phyloP scores from a whole-genome alignment of 2,888 invertebrate species.

The Cordylochernes scorpioides region DNA sequence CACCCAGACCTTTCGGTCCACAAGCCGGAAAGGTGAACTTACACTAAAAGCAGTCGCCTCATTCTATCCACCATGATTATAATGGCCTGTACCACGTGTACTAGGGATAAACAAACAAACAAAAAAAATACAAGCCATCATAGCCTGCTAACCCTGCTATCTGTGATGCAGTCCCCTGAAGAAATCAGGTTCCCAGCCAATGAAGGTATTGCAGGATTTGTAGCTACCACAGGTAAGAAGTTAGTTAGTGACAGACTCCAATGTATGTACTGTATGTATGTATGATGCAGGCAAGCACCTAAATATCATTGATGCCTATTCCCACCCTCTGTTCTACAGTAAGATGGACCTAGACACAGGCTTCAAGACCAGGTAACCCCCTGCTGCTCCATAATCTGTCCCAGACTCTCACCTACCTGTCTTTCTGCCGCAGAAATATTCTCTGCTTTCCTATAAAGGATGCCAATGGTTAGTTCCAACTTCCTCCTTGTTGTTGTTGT shows the following conservation, averaged over 20 bases:
- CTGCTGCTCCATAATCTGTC: background rate
- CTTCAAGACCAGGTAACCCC: slow-evolving; percentile 35
- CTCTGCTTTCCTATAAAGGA: slow-evolving; percentile 60
- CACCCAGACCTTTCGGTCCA: too few relatives aligned
- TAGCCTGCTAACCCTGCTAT: too few relatives aligned
- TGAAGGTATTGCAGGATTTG: slow-evolving; percentile 44
- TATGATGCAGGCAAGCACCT: slow-evolving; percentile 33
- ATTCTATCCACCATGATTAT: too few relatives aligned
- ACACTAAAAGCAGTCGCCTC: too few relatives aligned
- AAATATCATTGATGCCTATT: slow-evolving; percentile 42
- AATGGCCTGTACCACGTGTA: too few relatives aligned
- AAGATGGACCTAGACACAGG: slow-evolving; percentile 45
- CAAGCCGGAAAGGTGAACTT: too few relatives aligned
- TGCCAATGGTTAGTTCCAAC: slow-evolving; percentile 28
- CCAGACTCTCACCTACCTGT: too few relatives aligned
- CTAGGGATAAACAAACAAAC: too few relatives aligned
- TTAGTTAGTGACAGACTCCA: background rate
- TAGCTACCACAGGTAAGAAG: slow-evolving; percentile 33
- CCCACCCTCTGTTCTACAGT: slow-evolving; percentile 43
- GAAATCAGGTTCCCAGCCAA: slow-evolving; percentile 30
- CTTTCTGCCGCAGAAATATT: slow-evolving; percentile 41
- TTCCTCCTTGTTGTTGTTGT: too few relatives aligned
- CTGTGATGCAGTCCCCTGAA: too few relatives aligned
- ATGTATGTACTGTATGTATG: background rate
- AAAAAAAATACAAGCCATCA: too few relatives aligned